A percentile compares a stretch with the other conserved stretches of the same genome.
Evolutionary conservation across 1,140 invertebrate species (phyloP).

Genomic region (Neocloeon triangulifer): DNA sequence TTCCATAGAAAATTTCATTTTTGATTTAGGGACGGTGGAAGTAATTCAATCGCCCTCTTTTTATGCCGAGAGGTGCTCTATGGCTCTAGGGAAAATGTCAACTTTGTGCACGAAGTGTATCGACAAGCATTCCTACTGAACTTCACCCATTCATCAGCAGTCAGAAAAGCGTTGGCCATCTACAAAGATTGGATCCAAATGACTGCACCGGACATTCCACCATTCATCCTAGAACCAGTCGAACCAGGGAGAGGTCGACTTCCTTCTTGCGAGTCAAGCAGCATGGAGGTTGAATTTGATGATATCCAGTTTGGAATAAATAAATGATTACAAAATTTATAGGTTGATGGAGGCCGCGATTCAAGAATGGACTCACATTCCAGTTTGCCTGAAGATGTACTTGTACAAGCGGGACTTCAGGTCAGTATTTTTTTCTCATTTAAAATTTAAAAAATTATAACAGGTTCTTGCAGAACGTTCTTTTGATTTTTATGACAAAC

Average conservation of each 20-base stretch:
- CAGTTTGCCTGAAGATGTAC: too few relatives aligned
- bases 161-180: constrained; percentile 72
- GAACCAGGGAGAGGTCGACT: constrained; percentile 1
- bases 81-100: constrained; percentile 72
- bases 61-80: constrained; percentile 77
- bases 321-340: constrained; percentile 3
- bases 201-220: constrained; percentile 30
- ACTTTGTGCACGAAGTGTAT: constrained; percentile 86
- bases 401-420: too few relatives aligned
- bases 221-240: constrained; percentile 8
- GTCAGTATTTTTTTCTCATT: too few relatives aligned
- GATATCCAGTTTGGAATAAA: constrained; percentile 2
- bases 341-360: too few relatives aligned
- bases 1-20: neutral
- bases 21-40: constrained; percentile 12
- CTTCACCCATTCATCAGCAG: constrained; percentile 66
- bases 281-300: too few relatives aligned
- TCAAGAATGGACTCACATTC: too few relatives aligned
- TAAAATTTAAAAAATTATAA: constrained; percentile 1
- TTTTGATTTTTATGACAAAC: constrained; percentile 88
- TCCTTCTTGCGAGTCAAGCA: neutral
- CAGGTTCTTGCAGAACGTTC: constrained; percentile 44
- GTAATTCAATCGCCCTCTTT: too few relatives aligned
- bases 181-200: constrained; percentile 94
- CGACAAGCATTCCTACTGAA: constrained; percentile 80